Percentiles rank a stretch among this genome's conserved stretches.
Evolutionary conservation across 2,113 vertebrate species (phyloP).

Genomic region (Rhegmatorhina hoffmannsi): DNA sequence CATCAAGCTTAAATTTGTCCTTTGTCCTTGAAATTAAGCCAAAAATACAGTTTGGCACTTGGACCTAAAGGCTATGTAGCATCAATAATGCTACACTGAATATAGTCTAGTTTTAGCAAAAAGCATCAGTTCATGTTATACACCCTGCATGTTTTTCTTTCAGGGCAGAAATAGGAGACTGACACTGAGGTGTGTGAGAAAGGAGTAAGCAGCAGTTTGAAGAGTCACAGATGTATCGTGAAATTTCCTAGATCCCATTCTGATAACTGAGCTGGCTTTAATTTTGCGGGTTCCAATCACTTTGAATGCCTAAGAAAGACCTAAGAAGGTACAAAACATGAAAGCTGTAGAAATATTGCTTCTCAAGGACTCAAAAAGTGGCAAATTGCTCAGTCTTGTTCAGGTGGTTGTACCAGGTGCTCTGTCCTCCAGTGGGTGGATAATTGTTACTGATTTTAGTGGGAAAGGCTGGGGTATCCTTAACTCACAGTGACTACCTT

Average conservation of each 20-base stretch:
- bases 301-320: not conserved
- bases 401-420: not conserved
- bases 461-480: not conserved
- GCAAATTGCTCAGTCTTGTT: not conserved
- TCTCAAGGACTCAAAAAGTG: not conserved
- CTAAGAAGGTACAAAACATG: not conserved
- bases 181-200: not conserved
- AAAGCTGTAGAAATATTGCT: not conserved
- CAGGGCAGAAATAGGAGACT: not conserved
- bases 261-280: not conserved
- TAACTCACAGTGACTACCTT: not conserved
- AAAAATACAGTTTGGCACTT: not conserved
- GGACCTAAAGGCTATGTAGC: not conserved
- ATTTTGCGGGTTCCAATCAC: not conserved
- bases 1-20: not conserved
- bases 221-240: not conserved
- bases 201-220: not conserved
- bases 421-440: not conserved
- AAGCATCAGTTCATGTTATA: not conserved
- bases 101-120: slow-evolving; percentile 2
- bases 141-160: not conserved
- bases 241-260: not conserved
- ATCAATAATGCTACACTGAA: not conserved
- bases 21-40: slow-evolving; percentile 20
- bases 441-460: not conserved